Evolutionary conservation across 1,140 invertebrate species (phyloP), one percentile per base, ranked within the genome.

Genomic region (Nylanderia fulva): DNA sequence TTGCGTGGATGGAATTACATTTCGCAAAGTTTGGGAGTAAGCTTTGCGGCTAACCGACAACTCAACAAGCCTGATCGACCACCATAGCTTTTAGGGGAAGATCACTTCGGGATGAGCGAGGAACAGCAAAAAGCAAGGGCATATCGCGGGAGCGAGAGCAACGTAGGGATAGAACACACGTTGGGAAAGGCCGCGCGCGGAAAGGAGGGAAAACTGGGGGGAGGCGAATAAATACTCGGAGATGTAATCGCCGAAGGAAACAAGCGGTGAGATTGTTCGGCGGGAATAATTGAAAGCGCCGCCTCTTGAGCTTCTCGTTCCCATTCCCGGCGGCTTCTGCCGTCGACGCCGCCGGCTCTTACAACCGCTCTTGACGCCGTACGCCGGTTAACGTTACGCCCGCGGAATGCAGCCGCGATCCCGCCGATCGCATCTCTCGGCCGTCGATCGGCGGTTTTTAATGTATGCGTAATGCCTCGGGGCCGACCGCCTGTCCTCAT

Each of bases 171-270:
- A 33, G n/a, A n/a, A n/a, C n/a, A n/a, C n/a, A n/a, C n/a, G n/a
- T n/a, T n/a, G n/a, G n/a, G n/a, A n/a, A n/a, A n/a, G n/a, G n/a
- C 77, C 48, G 63, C 61, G 83, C 69, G 84, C 75, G 69, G 88
- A 84, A 72, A 83, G 66, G 86, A 85, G 0, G 39, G 9, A 42
- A 11, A 15, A 86, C 64, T n/a, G n/a, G n/a, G 79, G 85, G 87
- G 88, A 85, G 86, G 88, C 92, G 92, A 94, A 95, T 95, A 94
- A 95, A 95, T 95, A 94, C 92, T 91, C 91, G 91, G 89, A 94
- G 94, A 95, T 95, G 94, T 94, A 95, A 95, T 95, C 94, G 94
- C 91, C 90, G 93, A 93, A 95, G 93, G 93, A 95, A 95, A 94
- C 94, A 95, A 95, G 94, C 94, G 91, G 93, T 92, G 91, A 92